Evolutionary conservation across 2,888 invertebrate species (phyloP).

Genomic region (Neria commutata): DNA sequence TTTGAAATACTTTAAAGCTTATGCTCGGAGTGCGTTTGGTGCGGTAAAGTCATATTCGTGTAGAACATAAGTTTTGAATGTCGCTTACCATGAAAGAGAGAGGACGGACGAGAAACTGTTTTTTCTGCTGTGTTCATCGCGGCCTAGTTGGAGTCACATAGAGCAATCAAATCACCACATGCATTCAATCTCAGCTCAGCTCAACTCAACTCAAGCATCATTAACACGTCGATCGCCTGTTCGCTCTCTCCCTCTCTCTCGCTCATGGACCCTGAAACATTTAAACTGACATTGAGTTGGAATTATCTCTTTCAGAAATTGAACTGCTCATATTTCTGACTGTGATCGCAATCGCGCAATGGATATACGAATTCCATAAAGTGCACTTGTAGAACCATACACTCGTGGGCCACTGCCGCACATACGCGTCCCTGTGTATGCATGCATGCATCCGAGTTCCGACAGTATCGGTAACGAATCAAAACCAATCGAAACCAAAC

Average conservation of each 20-base stretch:
- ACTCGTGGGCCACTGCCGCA: constrained; percentile 1
- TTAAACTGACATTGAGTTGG: constrained; percentile 55
- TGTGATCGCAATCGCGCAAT: constrained; percentile 58
- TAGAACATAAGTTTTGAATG: too few relatives aligned
- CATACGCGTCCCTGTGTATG: neutral
- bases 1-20: too few relatives aligned
- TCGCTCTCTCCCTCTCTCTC: constrained; percentile 15
- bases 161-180: constrained; percentile 24
- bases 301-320: constrained; percentile 60
- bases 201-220: too few relatives aligned
- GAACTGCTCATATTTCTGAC: constrained; percentile 60
- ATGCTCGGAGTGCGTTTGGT: too few relatives aligned
- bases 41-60: too few relatives aligned
- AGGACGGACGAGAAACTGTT: too few relatives aligned
- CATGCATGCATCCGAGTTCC: neutral
- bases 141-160: neutral
- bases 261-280: constrained; percentile 27
- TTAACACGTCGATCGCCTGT: constrained; percentile 1
- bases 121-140: too few relatives aligned
- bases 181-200: too few relatives aligned
- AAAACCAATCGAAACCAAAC: too few relatives aligned
- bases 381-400: constrained; percentile 22
- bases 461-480: neutral
- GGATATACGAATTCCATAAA: constrained; percentile 48
- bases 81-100: too few relatives aligned